Evolutionary conservation across 2,797 vertebrate species (phyloP).

Genomic region (Knipowitschia caucasica): DNA sequence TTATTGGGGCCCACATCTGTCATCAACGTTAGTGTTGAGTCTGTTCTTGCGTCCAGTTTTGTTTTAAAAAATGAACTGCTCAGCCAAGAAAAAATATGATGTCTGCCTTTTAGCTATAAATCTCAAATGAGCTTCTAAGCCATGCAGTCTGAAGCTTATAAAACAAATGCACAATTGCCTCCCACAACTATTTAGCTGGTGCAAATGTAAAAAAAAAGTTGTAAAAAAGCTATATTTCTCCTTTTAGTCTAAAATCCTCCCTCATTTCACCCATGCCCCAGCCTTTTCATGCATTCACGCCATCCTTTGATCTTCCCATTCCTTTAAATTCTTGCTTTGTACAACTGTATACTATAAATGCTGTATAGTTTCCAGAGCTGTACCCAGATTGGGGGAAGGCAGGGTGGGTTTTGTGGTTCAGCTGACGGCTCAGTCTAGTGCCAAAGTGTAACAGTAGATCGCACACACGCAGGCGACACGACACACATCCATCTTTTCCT

Average conservation of each 20-base stretch:
- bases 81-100: slow-evolving; percentile 11
- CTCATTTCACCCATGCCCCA: slow-evolving; percentile 24
- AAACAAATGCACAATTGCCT: slow-evolving; percentile 6
- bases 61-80: neutral
- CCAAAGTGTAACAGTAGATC: slow-evolving; percentile 58
- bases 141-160: slow-evolving; percentile 7
- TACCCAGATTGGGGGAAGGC: slow-evolving; percentile 53
- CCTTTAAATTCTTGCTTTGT: slow-evolving; percentile 31
- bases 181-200: neutral
- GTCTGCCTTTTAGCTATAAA: slow-evolving; percentile 5
- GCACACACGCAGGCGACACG: slow-evolving; percentile 25
- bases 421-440: slow-evolving; percentile 52
- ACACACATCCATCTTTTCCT: slow-evolving; percentile 58
- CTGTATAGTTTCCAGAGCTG: slow-evolving; percentile 34
- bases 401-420: slow-evolving; percentile 54
- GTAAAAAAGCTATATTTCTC: slow-evolving; percentile 1
- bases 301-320: slow-evolving; percentile 31
- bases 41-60: neutral
- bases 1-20: slow-evolving; percentile 3
- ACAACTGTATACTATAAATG: slow-evolving; percentile 47
- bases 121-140: slow-evolving; percentile 1
- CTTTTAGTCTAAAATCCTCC: slow-evolving; percentile 6
- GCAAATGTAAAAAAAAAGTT: slow-evolving; percentile 5
- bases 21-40: neutral
- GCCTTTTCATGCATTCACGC: slow-evolving; percentile 26